Evolutionary conservation across 2,113 vertebrate genomes (phyloP), one percentile per base, ranked within the genome.

Genomic region (Sylvicapra grimmia): DNA sequence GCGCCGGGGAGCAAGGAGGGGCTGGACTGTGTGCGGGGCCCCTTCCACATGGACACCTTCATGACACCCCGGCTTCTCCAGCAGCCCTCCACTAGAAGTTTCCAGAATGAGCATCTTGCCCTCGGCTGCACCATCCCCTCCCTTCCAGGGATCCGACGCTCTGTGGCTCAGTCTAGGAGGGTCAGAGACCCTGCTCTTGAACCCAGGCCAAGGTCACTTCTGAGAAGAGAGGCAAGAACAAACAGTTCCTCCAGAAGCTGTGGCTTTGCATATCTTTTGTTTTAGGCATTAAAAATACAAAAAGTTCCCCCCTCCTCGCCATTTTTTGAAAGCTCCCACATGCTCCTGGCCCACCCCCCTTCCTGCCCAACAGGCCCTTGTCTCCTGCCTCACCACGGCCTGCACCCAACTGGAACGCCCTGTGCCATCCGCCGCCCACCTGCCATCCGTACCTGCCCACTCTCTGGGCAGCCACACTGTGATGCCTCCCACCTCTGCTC

Each of bases 171-270:
- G n/a, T 21, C 49, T 4, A 14, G 90, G 65, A 18, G n/a, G 27
- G 27, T 16, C 98, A 98, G 99, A 98, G 99, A 99, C 68, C 99
- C 99, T 0, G 99, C 61, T 63, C 98, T 99, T 79, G 99, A 99
- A 89, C 98, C 93, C 99, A 99, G 98, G 99, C 99, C 98, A 99
- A 99, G 98, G 98, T 99, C 97, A 99, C 99, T 94, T 99, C 99
- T 98, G 98, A 99, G 98, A 99, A 99, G 97, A 99, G 99, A 56
- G 99, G 99, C 97, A 99, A 99, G 98, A 99, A 99, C 97, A 99
- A 99, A 98, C 99, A 99, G 99, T 99, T 99, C 98, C 99, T 99
- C 99, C 99, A 99, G 99, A 99, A 99, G 98, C 99, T 99, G 86
- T 29, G 99, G 59, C 25, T 61, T 25, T 0, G 21, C 23, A 2